Base-by-base conservation (phyloP, 2,888 invertebrate species). In the Phoronis australis region DNA sequence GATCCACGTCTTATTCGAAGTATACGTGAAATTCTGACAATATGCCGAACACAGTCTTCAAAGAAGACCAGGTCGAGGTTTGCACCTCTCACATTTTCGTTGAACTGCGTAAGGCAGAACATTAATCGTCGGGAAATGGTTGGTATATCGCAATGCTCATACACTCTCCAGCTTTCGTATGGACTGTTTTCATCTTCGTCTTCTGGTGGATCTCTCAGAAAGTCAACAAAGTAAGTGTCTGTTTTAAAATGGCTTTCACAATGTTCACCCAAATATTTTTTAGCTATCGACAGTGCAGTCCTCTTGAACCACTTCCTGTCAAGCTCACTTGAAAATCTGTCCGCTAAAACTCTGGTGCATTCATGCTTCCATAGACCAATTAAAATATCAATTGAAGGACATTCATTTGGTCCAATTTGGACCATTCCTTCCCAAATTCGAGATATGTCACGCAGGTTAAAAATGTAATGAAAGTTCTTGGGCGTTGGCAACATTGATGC, bases 341-440 rank as follows among this genome's bases (percentile, higher is more conserved):
- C 83, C 15, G 81, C 79, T 48, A 83, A 79, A 27, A 82, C 82
- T 48, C 83, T 78, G 4, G 85, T 87, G 61, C 88, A 90, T 78
- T 96, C 96, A 71, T 96, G 94, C 75, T 92, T 92, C 96, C 96
- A 96, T 47, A 96, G 79, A 22, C 90, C 80, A 85, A 95, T 86
- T 47, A 95, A 78, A 51, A 87, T 85, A 62, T 83, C 84, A 68
- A 90, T n/a, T n/a, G n/a, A n/a, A n/a, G n/a, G n/a, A n/a, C n/a
- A n/a, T n/a, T n/a, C n/a, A n/a, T n/a, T n/a, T n/a, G n/a, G n/a
- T n/a, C n/a, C n/a, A n/a, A n/a, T n/a, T n/a, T n/a, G n/a, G n/a
- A n/a, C n/a, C n/a, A n/a, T n/a, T n/a, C n/a, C 94, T 82, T 96
- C 94, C 95, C 95, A 96, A 50, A 96, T 90, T 65, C 92, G 83